Base-by-base conservation (phyloP, 2,888 invertebrate genomes). In the Pristionchus arcanus region DNA sequence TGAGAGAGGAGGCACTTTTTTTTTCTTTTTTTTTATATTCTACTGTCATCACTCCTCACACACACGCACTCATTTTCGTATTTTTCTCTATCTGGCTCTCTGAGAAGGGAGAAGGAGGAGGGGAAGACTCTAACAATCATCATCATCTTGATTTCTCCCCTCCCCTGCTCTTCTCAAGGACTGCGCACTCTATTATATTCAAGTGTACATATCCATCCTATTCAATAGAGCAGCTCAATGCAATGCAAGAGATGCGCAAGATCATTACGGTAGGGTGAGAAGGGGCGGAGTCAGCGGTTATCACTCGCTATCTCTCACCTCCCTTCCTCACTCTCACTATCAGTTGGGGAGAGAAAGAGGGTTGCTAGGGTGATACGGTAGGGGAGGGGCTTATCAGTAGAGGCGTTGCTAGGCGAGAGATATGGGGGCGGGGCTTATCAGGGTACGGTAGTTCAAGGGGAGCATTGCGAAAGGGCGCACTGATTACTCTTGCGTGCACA, bases 171-270 rank as follows among this genome's bases (percentile, higher is more conserved):
- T 49, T 81, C 81, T 81, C 81, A 81, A 81, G 81, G 81, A 81
- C 81, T 81, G 49, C 81, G 42, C 81, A 81, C 81, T 81, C 81
- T 81, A 81, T 81, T 81, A 49, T 81, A 81, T 81, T 81, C 81
- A 81, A 81, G 81, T 81, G 81, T 81, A 81, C 49, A 81, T 81
- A 81, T 81, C 81, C n/a, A 42, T 31, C 37, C 81, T 53, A 81
- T 81, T 81, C 81, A 63, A 63, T 63, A 63, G 63, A 21, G 63
- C 25, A 34, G 71, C 34, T 31, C 71, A 31, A 34, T 63, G 63
- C 63, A 42, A 9, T 42, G 42, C 42, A 49, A n/a, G n/a, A n/a
- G 9, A 63, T 63, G 31, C 71, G 31, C 71, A 71, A 34, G 34
- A 71, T 34, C 71, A 53, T 28, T 77, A 77, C 77, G 42, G 77